Base-by-base conservation (phyloP, 2,797 vertebrate genomes). In the Nyctalus aviator region DNA sequence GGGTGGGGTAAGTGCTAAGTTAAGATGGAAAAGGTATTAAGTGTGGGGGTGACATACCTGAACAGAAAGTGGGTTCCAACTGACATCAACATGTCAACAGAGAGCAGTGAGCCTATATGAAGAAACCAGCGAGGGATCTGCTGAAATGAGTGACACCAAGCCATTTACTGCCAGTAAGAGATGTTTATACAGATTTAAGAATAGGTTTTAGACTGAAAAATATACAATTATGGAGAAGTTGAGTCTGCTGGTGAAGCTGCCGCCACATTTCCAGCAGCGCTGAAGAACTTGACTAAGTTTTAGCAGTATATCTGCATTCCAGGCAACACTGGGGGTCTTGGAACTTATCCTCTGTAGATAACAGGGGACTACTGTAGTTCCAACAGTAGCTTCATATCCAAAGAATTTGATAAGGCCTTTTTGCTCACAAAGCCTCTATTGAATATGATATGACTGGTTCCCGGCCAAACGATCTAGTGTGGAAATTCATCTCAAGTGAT, bases 401-500 rank as follows among this genome's bases (percentile, higher is more conserved):
- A 88, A 48, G 77, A 91, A 88, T 79, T 23, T 79, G 90, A 96
- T 87, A 73, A 92, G 30, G 50, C 1, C 35, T 79, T 96, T 91
- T 46, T 4, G 13, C 50, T 55, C 44, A 91, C 64, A 78, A 86
- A 95, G 69, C 6, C 44, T 94, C 69, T 84, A 2, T 71, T 94
- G 77, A 72, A 89, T n/a, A 94, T 27, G 62, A 90, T 71, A 37
- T 44, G 48, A 95, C 84, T 95, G 73, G 68, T 44, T 93, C 93
- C 85, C 64, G 37, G 77, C 64, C 83, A 81, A 55, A 90, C 95
- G 90, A 82, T 32, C 35, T 10, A 12, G 41, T 50, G 3, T 64
- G 84, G 68, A 84, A 44, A 91, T 37, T 64, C 27, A 88, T 91
- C 84, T 94, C 62, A 57, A 68, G 46, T 75, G 84, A 94, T 88